These are phyloP conservation scores for Diaperis boleti DNA, from an alignment of 2,888 invertebrate species.

Conservation along the genomic window DNA sequence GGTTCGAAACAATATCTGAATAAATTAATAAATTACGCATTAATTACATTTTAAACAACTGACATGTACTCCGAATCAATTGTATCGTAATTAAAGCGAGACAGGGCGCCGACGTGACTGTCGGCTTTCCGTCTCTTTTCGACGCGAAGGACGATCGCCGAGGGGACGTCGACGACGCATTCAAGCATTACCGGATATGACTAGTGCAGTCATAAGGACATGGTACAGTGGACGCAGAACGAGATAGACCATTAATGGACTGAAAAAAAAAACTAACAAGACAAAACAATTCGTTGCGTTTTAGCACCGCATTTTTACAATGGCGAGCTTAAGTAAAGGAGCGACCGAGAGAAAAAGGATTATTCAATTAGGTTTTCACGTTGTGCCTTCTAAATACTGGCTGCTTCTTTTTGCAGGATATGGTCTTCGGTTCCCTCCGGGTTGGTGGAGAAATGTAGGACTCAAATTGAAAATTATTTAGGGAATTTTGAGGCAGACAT, in stretches of 20 bases:
- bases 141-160: conserved; percentile 32
- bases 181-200: conserved; percentile 65
- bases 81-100: conserved; percentile 63
- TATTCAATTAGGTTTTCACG: too few relatives aligned
- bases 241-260: conserved; percentile 58
- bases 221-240: conserved; percentile 57
- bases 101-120: conserved; percentile 47
- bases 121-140: conserved; percentile 42
- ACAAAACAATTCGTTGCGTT: conserved; percentile 20
- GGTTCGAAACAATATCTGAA: conserved; percentile 67
- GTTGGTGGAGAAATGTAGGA: too few relatives aligned
- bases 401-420: too few relatives aligned
- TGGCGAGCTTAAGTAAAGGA: too few relatives aligned
- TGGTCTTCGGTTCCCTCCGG: too few relatives aligned
- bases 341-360: too few relatives aligned
- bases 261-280: conserved; percentile 42
- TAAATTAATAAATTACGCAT: conserved; percentile 68
- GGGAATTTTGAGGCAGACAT: too few relatives aligned
- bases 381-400: too few relatives aligned
- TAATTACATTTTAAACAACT: conserved; percentile 66
- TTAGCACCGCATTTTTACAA: conserved; percentile 3
- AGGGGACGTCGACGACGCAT: conserved; percentile 53
- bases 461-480: too few relatives aligned
- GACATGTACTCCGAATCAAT: conserved; percentile 66
- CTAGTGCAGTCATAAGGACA: conserved; percentile 63